phyloP scores from a whole-genome alignment of 30 jellyfish, hydroid and myxozoan species.

The Hydractinia symbiolongicarpus region DNA sequence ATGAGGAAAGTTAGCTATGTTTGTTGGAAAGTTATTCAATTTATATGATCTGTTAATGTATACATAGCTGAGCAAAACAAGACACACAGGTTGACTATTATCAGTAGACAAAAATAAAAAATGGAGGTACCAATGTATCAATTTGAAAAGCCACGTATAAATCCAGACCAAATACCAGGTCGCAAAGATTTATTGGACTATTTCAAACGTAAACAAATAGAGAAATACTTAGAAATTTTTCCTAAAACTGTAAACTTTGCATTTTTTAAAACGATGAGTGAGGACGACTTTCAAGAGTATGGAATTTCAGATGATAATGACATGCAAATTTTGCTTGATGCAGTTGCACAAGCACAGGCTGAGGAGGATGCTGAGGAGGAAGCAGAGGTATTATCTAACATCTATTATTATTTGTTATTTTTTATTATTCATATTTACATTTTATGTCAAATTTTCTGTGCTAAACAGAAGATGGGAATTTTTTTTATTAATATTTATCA shows the following conservation, averaged over 20 bases:
- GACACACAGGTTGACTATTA: too few relatives aligned
- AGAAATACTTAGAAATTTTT: conserved; percentile 58
- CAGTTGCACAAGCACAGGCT: conserved; percentile 79
- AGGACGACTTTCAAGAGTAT: conserved; percentile 84
- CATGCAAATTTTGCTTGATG: conserved; percentile 60
- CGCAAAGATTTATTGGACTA: conserved; percentile 68
- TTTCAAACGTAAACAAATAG: conserved; percentile 46
- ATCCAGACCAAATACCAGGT: conserved; percentile 83
- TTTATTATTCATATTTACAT: too few relatives aligned
- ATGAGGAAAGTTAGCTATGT: too few relatives aligned
- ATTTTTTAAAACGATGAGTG: conserved; percentile 85
- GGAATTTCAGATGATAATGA: conserved; percentile 70
- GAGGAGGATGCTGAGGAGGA: conserved; percentile 76
- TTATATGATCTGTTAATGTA: too few relatives aligned
- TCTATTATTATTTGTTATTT: too few relatives aligned
- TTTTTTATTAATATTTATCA: too few relatives aligned
- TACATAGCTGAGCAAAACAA: too few relatives aligned
- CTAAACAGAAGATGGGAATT: too few relatives aligned
- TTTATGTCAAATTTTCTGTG: too few relatives aligned
- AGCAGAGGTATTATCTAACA: background rate
- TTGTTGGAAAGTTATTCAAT: too few relatives aligned
- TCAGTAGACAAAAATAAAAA: too few relatives aligned
- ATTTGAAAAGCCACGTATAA: conserved; percentile 58
- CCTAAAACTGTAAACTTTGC: conserved; percentile 73
- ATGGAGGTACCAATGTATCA: conserved; percentile 20